These are phyloP conservation scores for Nycticryphes semicollaris DNA, from an alignment of 2,113 vertebrate genomes.

Conservation along the genomic window DNA sequence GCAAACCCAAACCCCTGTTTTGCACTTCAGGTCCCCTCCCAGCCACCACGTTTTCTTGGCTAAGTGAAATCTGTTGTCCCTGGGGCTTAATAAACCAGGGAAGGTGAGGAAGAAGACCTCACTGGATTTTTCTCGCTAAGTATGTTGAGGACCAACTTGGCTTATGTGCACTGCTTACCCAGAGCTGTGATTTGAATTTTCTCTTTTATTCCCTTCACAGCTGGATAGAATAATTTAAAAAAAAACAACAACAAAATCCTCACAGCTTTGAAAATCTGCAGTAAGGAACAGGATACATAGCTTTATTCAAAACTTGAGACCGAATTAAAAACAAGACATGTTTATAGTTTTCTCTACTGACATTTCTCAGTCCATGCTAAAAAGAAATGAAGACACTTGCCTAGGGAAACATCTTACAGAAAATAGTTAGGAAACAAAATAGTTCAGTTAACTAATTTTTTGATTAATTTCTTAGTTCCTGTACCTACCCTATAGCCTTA, in stretches of 20 bases:
- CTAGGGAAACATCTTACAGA: background rate
- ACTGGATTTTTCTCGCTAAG: background rate
- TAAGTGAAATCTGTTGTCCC: background rate
- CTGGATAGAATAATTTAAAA: background rate
- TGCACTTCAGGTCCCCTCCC: background rate
- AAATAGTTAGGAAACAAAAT: background rate
- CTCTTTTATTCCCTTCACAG: constrained; percentile 25
- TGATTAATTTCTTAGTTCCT: background rate
- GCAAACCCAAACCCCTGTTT: background rate
- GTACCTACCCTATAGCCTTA: background rate
- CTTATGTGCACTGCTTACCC: background rate
- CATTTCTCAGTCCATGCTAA: background rate
- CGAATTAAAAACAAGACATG: background rate
- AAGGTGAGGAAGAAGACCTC: background rate
- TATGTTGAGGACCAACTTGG: background rate
- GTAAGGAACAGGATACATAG: background rate
- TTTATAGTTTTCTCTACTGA: background rate
- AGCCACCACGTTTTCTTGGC: background rate
- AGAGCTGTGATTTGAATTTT: background rate
- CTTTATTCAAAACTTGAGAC: background rate
- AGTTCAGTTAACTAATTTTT: background rate
- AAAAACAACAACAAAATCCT: background rate
- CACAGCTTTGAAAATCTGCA: constrained; percentile 5
- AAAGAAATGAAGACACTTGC: background rate
- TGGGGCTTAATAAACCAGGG: background rate